Evolutionary conservation across 2,797 vertebrate genomes (phyloP), one percentile per base, ranked within the genome.

Genomic region (Garrulus glandarius): DNA sequence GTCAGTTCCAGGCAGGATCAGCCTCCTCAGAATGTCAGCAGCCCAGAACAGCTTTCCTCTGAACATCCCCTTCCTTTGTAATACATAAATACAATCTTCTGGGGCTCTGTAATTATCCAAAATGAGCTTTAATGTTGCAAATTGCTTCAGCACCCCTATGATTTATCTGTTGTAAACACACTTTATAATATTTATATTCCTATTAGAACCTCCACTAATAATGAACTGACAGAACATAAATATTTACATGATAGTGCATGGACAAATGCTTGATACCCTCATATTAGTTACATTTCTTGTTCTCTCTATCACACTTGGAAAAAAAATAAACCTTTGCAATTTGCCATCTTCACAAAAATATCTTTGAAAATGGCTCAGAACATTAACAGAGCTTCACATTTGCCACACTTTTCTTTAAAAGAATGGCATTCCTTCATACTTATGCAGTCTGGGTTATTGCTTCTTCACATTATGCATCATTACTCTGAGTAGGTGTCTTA

Each of bases 401-500:
- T 97, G 84, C 93, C 92, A 96, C 90, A 93, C 75, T 96, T 97
- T 92, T 91, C 81, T 96, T 97, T 97, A 85, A 92, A 98, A 97
- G 93, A 96, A 97, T 96, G 95, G 78, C 93, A 94, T 97, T 96
- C 55, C 87, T 97, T 97, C 70, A 17, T 95, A 85, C 88, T 96
- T 96, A 96, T 36, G 86, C 94, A 93, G 95, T 82, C 93, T 94
- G 94, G 96, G 87, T 97, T 97, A 96, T 95, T 97, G 95, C 97
- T 95, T 97, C 95, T 95, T 97, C 95, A 96, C 95, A 97, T 98
- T 98, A 97, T 97, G 97, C 97, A 97, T 97, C 97, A 97, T 98
- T 98, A 98, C 96, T 97, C 91, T 52, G 88, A 97, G 96, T 97
- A 98, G 97, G 97, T 97, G 97, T 97, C 97, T 98, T 98, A 98